Conservation (phyloP, 2,113 vertebrate genomes). For the Hydrolagus affinis region DNA sequence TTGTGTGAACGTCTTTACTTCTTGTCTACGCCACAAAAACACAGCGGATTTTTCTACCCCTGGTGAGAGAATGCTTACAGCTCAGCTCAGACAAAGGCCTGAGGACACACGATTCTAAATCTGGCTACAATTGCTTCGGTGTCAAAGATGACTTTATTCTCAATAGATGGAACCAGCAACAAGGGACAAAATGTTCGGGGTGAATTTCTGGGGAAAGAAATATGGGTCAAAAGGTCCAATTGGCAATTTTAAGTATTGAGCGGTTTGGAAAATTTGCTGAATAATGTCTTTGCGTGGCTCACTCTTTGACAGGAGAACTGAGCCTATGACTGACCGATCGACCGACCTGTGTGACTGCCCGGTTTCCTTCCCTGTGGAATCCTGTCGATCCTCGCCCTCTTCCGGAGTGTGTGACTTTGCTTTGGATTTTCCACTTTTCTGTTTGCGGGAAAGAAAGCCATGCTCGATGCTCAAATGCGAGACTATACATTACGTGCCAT, state of each 20-base stretch:
- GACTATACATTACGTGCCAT: not conserved
- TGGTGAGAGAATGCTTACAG: no score
- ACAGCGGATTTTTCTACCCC: no score
- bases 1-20: no score
- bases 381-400: slow-evolving; percentile 72
- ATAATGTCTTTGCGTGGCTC: not conserved
- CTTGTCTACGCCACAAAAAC: no score
- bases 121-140: not conserved
- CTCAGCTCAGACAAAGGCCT: no score
- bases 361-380: slow-evolving; percentile 57
- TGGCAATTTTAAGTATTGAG: no score
- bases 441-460: slow-evolving; percentile 40
- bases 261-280: not conserved
- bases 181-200: no score
- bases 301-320: not conserved
- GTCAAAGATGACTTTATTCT: not conserved
- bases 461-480: not conserved
- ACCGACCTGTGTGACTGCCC: slow-evolving; percentile 78
- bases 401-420: slow-evolving; percentile 67
- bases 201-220: no score
- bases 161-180: no score
- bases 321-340: no score
- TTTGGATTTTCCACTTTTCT: slow-evolving; percentile 76
- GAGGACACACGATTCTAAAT: no score
- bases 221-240: no score